These are phyloP conservation scores for Lamproptera curius DNA, from an alignment of 2,888 invertebrate species.

Conservation along the genomic window DNA sequence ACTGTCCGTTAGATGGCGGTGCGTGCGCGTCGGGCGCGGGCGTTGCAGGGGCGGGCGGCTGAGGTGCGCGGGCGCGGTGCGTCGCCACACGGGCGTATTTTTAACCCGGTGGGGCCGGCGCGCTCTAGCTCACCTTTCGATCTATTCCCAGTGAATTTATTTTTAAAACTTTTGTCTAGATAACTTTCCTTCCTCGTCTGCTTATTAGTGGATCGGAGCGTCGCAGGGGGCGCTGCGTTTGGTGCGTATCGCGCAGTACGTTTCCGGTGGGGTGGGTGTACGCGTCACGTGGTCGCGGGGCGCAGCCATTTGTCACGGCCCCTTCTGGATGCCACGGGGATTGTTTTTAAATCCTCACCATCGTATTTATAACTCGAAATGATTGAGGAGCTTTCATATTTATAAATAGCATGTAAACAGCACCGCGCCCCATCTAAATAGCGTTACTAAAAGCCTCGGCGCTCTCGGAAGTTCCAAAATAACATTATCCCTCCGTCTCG, in stretches of 20 bases:
- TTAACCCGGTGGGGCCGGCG: conserved; percentile 66
- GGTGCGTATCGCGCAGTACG: conserved; percentile 61
- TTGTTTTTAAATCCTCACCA: conserved; percentile 12
- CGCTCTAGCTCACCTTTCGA: conserved; percentile 73
- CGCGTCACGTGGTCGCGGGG: conserved; percentile 43
- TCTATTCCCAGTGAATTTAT: conserved; percentile 67
- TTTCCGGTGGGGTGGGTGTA: conserved; percentile 53
- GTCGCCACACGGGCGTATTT: conserved; percentile 49
- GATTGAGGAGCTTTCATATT: conserved; percentile 7
- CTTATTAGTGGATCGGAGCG: conserved; percentile 76
- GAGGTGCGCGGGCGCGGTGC: conserved; percentile 40
- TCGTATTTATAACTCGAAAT: conserved; percentile 12
- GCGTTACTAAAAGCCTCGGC: not conserved
- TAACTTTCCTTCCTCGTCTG: conserved; percentile 74
- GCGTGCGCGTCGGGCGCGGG: conserved; percentile 26
- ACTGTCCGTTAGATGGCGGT: conserved; percentile 1
- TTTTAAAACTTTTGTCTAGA: conserved; percentile 76
- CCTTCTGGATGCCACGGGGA: not conserved
- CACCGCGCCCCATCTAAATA: not conserved
- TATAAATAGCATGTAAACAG: conserved; percentile 5
- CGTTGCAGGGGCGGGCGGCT: conserved; percentile 46
- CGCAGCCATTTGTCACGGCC: not conserved
- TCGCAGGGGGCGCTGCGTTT: conserved; percentile 71
- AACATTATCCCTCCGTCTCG: not conserved
- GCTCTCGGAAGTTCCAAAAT: not conserved